Evolutionary conservation across 2,888 invertebrate genomes (phyloP).

Genomic region (Deilephila porcellus): DNA sequence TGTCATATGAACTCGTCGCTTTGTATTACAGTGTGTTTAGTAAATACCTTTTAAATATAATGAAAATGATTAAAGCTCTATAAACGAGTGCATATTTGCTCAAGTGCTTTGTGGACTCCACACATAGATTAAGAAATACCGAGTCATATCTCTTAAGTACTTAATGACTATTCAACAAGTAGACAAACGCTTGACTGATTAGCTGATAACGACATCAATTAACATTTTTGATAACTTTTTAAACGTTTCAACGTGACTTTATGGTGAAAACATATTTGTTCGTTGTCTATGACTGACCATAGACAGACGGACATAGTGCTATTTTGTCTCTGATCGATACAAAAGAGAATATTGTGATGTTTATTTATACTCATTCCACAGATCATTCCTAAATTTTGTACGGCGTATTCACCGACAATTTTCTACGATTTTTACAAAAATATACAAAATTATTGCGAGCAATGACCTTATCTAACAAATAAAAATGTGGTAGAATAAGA

Average conservation of each 20-base stretch:
- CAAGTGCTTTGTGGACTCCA: conserved; percentile 44
- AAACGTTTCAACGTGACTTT: conserved; percentile 33
- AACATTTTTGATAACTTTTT: conserved; percentile 26
- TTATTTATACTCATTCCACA: conserved; percentile 52
- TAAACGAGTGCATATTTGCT: conserved; percentile 43
- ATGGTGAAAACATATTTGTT: conserved; percentile 34
- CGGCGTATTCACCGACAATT: conserved; percentile 35
- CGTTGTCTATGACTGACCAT: conserved; percentile 43
- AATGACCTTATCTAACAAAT: conserved; percentile 23
- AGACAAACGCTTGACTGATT: conserved; percentile 50
- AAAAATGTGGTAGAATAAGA: conserved; percentile 30
- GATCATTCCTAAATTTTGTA: conserved; percentile 57
- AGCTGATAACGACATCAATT: conserved; percentile 45
- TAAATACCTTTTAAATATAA: neutral
- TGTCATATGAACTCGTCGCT: neutral
- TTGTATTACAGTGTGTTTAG: conserved; percentile 2
- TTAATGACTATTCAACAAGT: conserved; percentile 31
- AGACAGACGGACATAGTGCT: conserved; percentile 39
- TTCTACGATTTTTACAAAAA: conserved; percentile 46
- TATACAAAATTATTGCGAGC: conserved; percentile 43
- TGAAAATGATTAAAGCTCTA: conserved; percentile 18
- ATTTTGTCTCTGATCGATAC: conserved; percentile 24
- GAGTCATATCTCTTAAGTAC: conserved; percentile 52
- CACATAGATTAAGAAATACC: conserved; percentile 42
- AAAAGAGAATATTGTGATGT: conserved; percentile 36